Conservation (phyloP, 2,797 vertebrate genomes). For the Pteronotus mesoamericanus region DNA sequence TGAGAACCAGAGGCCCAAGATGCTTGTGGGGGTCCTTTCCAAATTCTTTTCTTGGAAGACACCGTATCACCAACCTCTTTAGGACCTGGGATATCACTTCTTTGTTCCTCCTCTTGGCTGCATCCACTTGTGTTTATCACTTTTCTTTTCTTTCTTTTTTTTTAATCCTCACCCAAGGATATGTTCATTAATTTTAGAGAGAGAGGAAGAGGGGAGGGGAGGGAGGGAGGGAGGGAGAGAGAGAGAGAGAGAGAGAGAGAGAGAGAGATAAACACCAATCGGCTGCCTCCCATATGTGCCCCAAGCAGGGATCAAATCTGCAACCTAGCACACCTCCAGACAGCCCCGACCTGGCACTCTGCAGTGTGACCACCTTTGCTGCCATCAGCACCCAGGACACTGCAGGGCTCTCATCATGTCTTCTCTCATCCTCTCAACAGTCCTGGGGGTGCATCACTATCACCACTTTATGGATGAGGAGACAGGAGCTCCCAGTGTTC, state of each 20-base stretch:
- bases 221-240: too few species aligned
- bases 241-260: too few species aligned
- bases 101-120: not conserved
- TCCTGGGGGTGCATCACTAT: not conserved
- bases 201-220: too few species aligned
- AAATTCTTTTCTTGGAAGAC: not conserved
- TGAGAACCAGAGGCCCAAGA: not conserved
- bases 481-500: not conserved
- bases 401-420: not conserved
- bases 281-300: not conserved
- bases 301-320: not conserved
- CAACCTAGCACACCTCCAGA: too few species aligned
- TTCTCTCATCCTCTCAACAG: not conserved
- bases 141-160: not conserved
- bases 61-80: not conserved
- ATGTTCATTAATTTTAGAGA: too few species aligned
- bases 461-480: not conserved
- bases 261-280: too few species aligned
- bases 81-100: not conserved
- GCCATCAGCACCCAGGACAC: not conserved
- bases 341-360: not conserved
- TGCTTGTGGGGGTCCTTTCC: not conserved
- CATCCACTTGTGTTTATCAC: not conserved
- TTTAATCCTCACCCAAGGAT: too few species aligned
- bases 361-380: not conserved